phyloP scores from a whole-genome alignment of 2,888 invertebrate species.

The Eristalinus aeneus region DNA sequence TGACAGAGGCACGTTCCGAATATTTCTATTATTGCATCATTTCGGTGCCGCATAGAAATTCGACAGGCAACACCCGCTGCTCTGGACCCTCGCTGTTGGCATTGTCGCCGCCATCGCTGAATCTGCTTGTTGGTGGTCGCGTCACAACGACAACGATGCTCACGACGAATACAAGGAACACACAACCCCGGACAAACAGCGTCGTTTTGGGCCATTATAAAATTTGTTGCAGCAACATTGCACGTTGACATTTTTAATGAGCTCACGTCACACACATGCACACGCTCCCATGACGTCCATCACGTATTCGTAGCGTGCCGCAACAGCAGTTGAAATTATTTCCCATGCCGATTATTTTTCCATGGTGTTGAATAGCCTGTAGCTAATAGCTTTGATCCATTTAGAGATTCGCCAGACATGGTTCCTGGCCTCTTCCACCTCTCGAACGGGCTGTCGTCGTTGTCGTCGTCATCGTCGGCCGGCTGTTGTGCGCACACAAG shows the following conservation, averaged over 20 bases:
- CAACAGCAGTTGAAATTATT: constrained; percentile 64
- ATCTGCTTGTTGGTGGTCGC: not conserved
- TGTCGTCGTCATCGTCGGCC: too few species aligned
- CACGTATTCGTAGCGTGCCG: constrained; percentile 66
- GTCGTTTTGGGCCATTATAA: constrained; percentile 67
- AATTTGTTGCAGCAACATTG: constrained; percentile 71
- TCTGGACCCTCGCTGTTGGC: not conserved
- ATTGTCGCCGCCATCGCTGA: not conserved
- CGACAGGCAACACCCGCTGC: constrained; percentile 5
- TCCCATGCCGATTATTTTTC: constrained; percentile 71
- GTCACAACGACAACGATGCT: not conserved
- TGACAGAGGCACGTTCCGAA: constrained; percentile 68
- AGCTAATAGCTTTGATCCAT: constrained; percentile 71
- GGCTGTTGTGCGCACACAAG: not conserved
- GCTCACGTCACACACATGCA: constrained; percentile 55
- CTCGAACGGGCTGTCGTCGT: not conserved
- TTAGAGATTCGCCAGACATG: constrained; percentile 65
- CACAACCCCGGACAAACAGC: constrained; percentile 56
- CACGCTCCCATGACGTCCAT: constrained; percentile 34
- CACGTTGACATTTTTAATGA: constrained; percentile 71
- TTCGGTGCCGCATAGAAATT: constrained; percentile 65
- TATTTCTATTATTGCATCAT: constrained; percentile 69
- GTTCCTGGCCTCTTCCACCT: not conserved
- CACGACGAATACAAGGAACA: too few species aligned
- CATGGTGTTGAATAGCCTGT: constrained; percentile 71